These are phyloP conservation scores for Tinamus major DNA, from an alignment of 2,797 vertebrate genomes.

Conservation along the genomic window DNA sequence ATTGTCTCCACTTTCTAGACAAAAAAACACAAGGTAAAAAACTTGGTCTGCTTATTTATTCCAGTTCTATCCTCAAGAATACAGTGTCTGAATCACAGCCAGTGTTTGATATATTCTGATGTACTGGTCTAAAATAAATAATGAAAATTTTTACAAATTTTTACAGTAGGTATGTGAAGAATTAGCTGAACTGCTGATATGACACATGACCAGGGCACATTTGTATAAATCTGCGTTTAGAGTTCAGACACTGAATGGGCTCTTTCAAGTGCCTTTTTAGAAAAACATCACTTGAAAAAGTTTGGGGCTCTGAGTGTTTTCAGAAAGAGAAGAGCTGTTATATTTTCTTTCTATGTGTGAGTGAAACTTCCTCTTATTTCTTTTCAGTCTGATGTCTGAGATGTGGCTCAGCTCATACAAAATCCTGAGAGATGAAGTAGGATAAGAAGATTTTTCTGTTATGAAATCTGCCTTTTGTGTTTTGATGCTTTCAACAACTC, in stretches of 20 bases:
- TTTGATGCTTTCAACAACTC: background rate
- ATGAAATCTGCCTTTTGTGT: background rate
- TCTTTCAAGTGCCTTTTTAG: constrained; percentile 16
- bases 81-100: background rate
- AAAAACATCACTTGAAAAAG: background rate
- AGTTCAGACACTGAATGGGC: background rate
- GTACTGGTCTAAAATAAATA: background rate
- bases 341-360: background rate
- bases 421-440: background rate
- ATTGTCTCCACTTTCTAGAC: background rate
- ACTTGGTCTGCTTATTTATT: background rate
- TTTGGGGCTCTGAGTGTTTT: background rate
- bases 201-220: background rate
- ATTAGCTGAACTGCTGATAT: background rate
- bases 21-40: background rate
- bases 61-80: background rate
- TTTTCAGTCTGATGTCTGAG: constrained; percentile 1
- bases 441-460: background rate
- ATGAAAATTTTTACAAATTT: background rate
- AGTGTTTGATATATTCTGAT: background rate
- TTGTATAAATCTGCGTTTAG: background rate
- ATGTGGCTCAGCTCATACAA: background rate
- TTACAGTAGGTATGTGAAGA: background rate
- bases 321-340: background rate
- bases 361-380: background rate